These are phyloP conservation scores for Volucella inanis DNA, from an alignment of 2,888 invertebrate genomes.

Conservation along the genomic window DNA sequence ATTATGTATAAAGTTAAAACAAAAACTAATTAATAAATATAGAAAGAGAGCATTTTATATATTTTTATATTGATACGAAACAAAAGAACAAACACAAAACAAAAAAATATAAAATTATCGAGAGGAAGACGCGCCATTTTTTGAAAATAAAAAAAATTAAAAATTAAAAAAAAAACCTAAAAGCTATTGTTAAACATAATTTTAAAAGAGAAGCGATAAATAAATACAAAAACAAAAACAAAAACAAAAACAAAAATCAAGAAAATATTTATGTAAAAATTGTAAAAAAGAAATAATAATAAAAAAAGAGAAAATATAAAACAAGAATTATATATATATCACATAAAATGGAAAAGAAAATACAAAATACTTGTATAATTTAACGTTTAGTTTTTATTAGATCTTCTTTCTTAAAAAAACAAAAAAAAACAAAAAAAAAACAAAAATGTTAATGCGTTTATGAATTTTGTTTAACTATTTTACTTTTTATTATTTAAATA, in stretches of 20 bases:
- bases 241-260: no score
- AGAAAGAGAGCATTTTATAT: constrained; percentile 69
- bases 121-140: constrained; percentile 66
- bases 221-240: constrained; percentile 1
- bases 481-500: constrained; percentile 5
- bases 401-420: constrained; percentile 24
- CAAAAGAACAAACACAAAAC: constrained; percentile 37
- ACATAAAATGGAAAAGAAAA: constrained; percentile 34
- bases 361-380: constrained; percentile 57
- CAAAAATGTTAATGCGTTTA: constrained; percentile 9
- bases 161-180: constrained; percentile 35
- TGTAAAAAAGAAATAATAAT: constrained; percentile 73
- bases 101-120: constrained; percentile 35
- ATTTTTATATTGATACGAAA: constrained; percentile 71
- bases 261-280: constrained; percentile 73
- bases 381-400: constrained; percentile 62
- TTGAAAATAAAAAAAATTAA: constrained; percentile 38
- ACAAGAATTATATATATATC: constrained; percentile 52
- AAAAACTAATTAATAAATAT: constrained; percentile 43
- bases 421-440: no score
- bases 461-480: constrained; percentile 24
- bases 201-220: constrained; percentile 34
- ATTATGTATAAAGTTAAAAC: constrained; percentile 63
- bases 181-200: constrained; percentile 55
- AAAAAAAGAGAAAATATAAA: constrained; percentile 43